These are phyloP conservation scores for Pantherophis guttatus DNA, from an alignment of 2,113 vertebrate species.

Conservation along the genomic window DNA sequence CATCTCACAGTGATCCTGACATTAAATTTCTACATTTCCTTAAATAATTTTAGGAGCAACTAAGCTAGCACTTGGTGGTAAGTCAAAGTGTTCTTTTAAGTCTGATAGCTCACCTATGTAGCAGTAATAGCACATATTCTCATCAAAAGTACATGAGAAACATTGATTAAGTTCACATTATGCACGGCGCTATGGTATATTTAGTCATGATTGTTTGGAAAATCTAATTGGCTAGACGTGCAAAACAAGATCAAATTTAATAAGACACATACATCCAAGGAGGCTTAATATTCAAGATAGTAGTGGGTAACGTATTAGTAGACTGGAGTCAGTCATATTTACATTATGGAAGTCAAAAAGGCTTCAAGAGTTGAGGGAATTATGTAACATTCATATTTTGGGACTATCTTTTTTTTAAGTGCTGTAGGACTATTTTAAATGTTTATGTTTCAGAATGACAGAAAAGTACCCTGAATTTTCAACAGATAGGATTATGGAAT, in stretches of 20 bases:
- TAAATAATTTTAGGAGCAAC: neutral
- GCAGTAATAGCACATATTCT: neutral
- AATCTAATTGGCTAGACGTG: neutral
- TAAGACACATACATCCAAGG: neutral
- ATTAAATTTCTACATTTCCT: neutral
- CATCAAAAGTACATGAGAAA: neutral
- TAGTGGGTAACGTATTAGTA: neutral
- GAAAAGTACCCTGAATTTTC: neutral
- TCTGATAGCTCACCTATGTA: accelerated
- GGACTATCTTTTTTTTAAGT: neutral
- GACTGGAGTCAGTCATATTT: neutral
- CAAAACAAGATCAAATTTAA: neutral
- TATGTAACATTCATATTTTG: neutral
- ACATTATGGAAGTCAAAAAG: neutral
- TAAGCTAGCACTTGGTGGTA: neutral
- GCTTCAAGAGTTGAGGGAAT: neutral
- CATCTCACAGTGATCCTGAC: neutral
- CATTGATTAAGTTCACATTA: neutral
- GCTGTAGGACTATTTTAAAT: neutral
- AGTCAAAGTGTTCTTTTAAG: neutral
- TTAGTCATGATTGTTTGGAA: neutral
- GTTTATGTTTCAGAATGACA: neutral
- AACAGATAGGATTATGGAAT: neutral
- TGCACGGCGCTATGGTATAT: neutral
- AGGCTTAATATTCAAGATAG: neutral